Conservation (phyloP, 1,140 invertebrate species). For the Tenebrio molitor region DNA sequence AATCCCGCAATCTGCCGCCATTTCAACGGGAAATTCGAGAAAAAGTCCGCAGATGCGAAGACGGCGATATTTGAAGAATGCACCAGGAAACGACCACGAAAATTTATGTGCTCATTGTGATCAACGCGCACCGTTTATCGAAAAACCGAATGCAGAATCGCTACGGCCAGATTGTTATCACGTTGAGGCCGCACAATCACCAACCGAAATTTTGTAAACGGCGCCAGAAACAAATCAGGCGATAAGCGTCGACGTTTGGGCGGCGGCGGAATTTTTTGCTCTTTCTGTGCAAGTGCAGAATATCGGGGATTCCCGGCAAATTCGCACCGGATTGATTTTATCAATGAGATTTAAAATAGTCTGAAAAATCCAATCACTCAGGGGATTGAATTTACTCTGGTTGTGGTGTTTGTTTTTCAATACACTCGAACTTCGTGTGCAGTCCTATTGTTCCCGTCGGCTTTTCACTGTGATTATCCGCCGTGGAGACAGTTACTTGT, state of each 20-base stretch:
- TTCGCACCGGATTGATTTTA: constrained; percentile 41
- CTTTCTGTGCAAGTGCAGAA: not conserved
- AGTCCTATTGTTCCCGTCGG: constrained; percentile 43
- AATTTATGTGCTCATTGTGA: constrained; percentile 17
- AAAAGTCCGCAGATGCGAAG: not conserved
- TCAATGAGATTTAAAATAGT: constrained; percentile 48
- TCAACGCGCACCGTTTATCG: not conserved
- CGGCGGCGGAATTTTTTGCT: too few species aligned
- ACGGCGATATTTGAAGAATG: constrained; percentile 1
- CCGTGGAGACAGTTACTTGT: constrained; percentile 34
- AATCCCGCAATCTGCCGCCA: constrained; percentile 6
- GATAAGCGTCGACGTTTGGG: too few species aligned
- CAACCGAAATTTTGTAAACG: not conserved
- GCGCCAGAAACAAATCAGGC: too few species aligned
- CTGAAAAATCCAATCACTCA: constrained; percentile 48
- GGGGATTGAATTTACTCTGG: constrained; percentile 41
- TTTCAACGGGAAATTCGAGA: not conserved
- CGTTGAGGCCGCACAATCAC: too few species aligned
- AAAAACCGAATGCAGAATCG: too few species aligned
- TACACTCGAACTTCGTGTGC: constrained; percentile 39
- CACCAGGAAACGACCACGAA: not conserved
- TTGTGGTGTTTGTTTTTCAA: constrained; percentile 45
- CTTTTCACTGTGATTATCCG: constrained; percentile 47
- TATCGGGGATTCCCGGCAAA: not conserved
- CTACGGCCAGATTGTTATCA: not conserved